These are phyloP conservation scores for Cochlearius cochlearius DNA, from an alignment of 2,113 vertebrate species.

Conservation along the genomic window DNA sequence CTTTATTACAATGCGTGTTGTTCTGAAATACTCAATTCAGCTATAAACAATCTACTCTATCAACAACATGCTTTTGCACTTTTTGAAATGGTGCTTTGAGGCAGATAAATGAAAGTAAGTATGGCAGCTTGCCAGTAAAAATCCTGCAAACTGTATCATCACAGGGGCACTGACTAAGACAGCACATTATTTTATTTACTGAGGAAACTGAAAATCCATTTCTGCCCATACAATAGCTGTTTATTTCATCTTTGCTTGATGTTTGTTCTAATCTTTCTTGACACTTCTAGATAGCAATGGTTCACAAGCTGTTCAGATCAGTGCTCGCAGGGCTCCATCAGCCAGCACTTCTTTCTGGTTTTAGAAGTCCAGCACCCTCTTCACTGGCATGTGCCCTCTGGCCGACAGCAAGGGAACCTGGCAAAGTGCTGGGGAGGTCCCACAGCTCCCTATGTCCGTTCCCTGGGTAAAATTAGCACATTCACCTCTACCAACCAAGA, in stretches of 20 bases:
- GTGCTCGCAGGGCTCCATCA: background rate
- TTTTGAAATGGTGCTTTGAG: conserved; percentile 88
- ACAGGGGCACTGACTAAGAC: conserved; percentile 62
- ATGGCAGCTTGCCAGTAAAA: conserved; percentile 86
- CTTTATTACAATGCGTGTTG: conserved; percentile 84
- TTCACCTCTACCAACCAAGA: background rate
- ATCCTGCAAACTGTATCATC: conserved; percentile 77
- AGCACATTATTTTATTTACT: conserved; percentile 71
- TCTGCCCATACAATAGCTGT: conserved; percentile 71
- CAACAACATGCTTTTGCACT: conserved; percentile 98
- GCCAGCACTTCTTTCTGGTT: background rate
- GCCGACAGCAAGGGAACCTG: background rate
- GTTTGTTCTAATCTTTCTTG: conserved; percentile 74
- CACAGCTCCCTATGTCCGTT: background rate
- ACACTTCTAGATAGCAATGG: conserved; percentile 67
- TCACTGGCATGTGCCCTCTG: background rate
- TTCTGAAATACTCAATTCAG: conserved; percentile 83
- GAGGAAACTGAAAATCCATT: conserved; percentile 74
- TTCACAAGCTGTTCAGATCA: conserved; percentile 64
- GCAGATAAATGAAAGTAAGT: conserved; percentile 88
- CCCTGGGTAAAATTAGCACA: background rate
- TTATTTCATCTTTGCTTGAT: conserved; percentile 71
- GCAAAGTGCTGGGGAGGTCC: background rate
- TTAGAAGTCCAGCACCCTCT: background rate
- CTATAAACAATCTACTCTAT: conserved; percentile 93